Percentiles rank a stretch among this genome's conserved stretches.
Evolutionary conservation across 1,140 invertebrate species (phyloP).

Genomic region (Psix sp.): DNA sequence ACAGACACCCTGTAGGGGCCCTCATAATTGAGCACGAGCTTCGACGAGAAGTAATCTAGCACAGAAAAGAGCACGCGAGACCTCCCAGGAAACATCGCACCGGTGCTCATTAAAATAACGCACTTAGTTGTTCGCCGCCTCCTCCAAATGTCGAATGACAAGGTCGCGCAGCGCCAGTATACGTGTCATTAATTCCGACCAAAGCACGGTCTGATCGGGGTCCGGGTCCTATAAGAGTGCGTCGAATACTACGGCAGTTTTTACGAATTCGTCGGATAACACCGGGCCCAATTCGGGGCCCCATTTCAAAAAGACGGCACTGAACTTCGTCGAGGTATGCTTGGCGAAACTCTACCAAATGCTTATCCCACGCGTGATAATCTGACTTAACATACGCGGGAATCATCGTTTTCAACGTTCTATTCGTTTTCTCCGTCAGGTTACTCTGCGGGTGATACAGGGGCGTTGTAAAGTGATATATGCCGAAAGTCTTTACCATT

Average conservation of each 20-base stretch:
- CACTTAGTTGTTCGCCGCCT: background rate
- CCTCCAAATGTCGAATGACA: background rate
- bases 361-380: background rate
- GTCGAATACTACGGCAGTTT: background rate
- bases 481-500: background rate
- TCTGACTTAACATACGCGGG: background rate
- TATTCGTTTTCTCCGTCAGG: background rate
- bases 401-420: background rate
- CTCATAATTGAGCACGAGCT: background rate
- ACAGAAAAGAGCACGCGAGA: background rate
- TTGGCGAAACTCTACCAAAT: background rate
- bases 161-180: background rate
- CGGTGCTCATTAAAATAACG: background rate
- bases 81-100: background rate
- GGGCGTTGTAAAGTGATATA: background rate
- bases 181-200: background rate
- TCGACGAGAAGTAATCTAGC: background rate
- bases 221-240: too few species aligned
- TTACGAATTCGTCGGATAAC: background rate
- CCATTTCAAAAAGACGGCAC: background rate
- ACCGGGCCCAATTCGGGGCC: background rate
- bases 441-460: background rate
- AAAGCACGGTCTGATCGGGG: background rate
- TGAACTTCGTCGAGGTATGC: background rate
- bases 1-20: background rate